These are phyloP conservation scores for Edolisoma coerulescens DNA, from an alignment of 2,113 vertebrate genomes.

Conservation along the genomic window DNA sequence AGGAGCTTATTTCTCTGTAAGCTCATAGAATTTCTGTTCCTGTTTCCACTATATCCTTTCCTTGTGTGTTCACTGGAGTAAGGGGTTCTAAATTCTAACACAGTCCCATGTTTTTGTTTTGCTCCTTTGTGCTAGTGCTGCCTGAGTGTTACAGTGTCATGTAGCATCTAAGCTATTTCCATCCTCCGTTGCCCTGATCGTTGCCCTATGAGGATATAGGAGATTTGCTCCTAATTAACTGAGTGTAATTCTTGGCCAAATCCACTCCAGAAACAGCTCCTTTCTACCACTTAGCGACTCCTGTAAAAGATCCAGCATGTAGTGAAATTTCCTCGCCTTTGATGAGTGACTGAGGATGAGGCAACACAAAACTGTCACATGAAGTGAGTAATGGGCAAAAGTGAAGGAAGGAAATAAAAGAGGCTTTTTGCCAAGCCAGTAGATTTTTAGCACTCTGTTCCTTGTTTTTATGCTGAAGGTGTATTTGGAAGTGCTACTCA, in stretches of 20 bases:
- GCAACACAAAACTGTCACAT: background rate
- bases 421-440: background rate
- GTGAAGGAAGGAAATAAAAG: background rate
- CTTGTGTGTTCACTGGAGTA: background rate
- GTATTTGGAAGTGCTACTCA: background rate
- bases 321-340: background rate
- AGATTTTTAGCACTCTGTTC: background rate
- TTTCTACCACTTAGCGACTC: background rate
- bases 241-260: conserved; percentile 8
- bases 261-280: background rate
- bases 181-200: background rate
- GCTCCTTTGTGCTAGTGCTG: background rate
- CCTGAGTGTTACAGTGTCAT: background rate
- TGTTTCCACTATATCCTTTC: background rate
- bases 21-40: background rate
- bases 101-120: background rate
- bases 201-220: background rate
- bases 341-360: background rate
- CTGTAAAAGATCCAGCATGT: background rate
- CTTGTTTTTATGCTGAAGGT: conserved; percentile 29
- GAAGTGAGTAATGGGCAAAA: background rate
- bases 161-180: background rate
- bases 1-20: background rate
- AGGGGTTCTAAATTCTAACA: background rate
- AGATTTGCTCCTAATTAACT: conserved; percentile 34